A percentile compares a stretch with the other conserved stretches of the same genome.
These are phyloP conservation scores for Agrenia bidenticulata DNA, from an alignment of 2,888 invertebrate species.

Conservation along the genomic window DNA sequence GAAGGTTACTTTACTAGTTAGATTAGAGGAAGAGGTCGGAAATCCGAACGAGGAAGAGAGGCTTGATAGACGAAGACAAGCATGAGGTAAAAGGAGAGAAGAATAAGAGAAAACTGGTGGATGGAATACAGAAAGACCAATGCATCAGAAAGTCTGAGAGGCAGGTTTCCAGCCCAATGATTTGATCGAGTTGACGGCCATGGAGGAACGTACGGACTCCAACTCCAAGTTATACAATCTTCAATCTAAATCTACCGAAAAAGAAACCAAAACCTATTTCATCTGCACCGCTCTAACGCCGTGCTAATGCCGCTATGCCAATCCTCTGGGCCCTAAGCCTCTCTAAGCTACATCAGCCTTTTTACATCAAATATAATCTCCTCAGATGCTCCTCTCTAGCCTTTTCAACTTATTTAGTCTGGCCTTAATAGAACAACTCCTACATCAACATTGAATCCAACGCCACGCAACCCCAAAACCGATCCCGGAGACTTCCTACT, in stretches of 20 bases:
- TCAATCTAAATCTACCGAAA: conserved; percentile 49
- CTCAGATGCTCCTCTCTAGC: conserved; percentile 8
- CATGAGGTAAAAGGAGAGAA: conserved; percentile 24
- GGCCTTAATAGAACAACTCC: too few species aligned
- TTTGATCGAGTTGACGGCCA: conserved; percentile 52
- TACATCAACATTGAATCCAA: too few species aligned
- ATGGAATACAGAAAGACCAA: conserved; percentile 27
- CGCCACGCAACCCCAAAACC: too few species aligned
- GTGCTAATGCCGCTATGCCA: conserved; percentile 24
- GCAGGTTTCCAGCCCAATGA: conserved; percentile 47
- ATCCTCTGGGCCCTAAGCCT: conserved; percentile 26
- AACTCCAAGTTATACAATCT: conserved; percentile 45
- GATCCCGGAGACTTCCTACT: neutral
- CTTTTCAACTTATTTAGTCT: conserved; percentile 8
- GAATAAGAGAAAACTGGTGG: conserved; percentile 34
- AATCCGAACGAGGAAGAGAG: neutral
- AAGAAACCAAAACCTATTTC: conserved; percentile 50
- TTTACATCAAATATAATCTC: conserved; percentile 43
- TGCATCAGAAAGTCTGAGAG: conserved; percentile 35
- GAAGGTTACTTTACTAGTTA: conserved; percentile 16
- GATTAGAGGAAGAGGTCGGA: conserved; percentile 9
- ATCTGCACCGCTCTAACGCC: conserved; percentile 41
- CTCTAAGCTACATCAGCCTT: conserved; percentile 32
- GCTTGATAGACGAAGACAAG: conserved; percentile 14
- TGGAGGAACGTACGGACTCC: conserved; percentile 25